Conservation (phyloP, 2,113 vertebrate genomes). For the Poeciliopsis prolifica region DNA sequence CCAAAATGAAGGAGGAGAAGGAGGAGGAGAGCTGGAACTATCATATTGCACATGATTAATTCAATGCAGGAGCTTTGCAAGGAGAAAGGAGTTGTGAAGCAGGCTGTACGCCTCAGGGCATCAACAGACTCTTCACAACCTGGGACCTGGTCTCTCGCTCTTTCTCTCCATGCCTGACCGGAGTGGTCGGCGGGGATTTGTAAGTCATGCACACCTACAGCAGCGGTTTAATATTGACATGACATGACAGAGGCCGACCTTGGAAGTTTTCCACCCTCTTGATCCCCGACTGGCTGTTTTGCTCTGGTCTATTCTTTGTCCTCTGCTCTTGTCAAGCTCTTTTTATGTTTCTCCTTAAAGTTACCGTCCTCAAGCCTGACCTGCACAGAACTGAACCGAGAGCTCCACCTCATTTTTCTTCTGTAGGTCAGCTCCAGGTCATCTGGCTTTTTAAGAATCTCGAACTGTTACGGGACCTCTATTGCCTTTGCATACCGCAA, state of each 20-base stretch:
- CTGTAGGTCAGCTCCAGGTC: conserved; percentile 35
- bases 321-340: conserved; percentile 22
- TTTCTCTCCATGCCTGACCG: conserved; percentile 42
- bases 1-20: conserved; percentile 11
- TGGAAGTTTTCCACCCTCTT: conserved; percentile 24
- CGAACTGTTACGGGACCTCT: neutral
- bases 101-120: conserved; percentile 52
- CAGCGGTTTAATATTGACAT: conserved; percentile 23
- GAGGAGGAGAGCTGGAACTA: conserved; percentile 19
- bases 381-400: conserved; percentile 5
- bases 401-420: conserved; percentile 1
- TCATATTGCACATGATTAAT: conserved; percentile 68
- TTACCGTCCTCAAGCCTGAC: neutral
- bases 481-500: neutral
- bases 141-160: conserved; percentile 23
- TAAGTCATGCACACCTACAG: conserved; percentile 10
- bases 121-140: conserved; percentile 53
- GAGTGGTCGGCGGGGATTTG: conserved; percentile 26
- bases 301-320: neutral
- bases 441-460: conserved; percentile 24
- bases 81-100: conserved; percentile 42
- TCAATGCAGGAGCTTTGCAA: conserved; percentile 54
- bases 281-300: conserved; percentile 7
- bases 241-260: conserved; percentile 40
- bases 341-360: conserved; percentile 16